These are phyloP conservation scores for Pristionchus japonicus DNA, from an alignment of 2,888 invertebrate species.

Conservation along the genomic window DNA sequence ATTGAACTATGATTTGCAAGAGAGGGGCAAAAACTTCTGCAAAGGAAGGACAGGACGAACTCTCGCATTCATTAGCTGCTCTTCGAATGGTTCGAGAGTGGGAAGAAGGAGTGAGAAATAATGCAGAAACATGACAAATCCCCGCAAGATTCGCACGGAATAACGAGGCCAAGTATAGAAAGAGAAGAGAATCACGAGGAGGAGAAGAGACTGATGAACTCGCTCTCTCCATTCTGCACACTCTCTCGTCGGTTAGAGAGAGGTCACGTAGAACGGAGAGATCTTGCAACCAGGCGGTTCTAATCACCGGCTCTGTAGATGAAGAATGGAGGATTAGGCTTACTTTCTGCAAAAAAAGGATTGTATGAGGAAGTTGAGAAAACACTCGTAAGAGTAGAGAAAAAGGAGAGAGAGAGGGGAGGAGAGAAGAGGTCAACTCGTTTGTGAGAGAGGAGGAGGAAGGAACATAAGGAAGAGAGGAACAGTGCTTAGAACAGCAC, in stretches of 20 bases:
- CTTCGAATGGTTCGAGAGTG: neutral
- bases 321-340: too few species aligned
- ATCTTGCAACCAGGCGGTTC: neutral
- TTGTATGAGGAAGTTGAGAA: slow-evolving; percentile 16
- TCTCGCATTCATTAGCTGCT: neutral
- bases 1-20: too few species aligned
- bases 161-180: slow-evolving; percentile 16
- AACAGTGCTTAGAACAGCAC: neutral
- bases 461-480: slow-evolving; percentile 32
- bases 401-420: neutral
- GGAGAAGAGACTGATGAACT: neutral
- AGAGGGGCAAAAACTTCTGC: neutral
- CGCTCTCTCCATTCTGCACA: too few species aligned
- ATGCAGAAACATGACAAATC: slow-evolving; percentile 17
- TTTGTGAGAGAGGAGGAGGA: slow-evolving; percentile 36
- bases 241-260: neutral
- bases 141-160: neutral
- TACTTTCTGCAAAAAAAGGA: too few species aligned
- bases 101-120: neutral
- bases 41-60: neutral
- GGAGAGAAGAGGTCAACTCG: slow-evolving; percentile 24
- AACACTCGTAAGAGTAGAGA: neutral
- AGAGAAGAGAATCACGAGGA: neutral
- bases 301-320: too few species aligned
- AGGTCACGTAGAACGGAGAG: neutral